Percentiles rank a stretch among this genome's conserved stretches.
These are phyloP conservation scores for Gonatopus flavifemur DNA, from an alignment of 1,140 invertebrate genomes.

Conservation along the genomic window DNA sequence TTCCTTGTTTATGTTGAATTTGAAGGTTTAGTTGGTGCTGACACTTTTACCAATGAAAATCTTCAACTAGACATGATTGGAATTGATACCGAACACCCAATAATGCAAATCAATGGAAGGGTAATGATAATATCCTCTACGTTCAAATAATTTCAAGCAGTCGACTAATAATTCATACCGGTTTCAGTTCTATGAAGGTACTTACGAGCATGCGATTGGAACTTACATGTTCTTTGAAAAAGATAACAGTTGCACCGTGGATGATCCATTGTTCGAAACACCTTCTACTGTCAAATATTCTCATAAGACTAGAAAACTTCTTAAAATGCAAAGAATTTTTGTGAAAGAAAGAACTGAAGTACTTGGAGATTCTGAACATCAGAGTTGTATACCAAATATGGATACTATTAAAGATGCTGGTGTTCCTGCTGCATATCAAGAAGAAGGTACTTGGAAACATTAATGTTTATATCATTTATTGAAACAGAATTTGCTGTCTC, in stretches of 20 bases:
- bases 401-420: conserved; percentile 39
- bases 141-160: not conserved
- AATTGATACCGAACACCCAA: conserved; percentile 58
- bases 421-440: conserved; percentile 41
- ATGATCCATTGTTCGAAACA: conserved; percentile 57
- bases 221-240: conserved; percentile 60
- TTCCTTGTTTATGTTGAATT: conserved; percentile 54
- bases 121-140: conserved; percentile 37
- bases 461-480: no score
- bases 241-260: conserved; percentile 40
- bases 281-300: conserved; percentile 51
- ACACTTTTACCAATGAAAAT: conserved; percentile 41
- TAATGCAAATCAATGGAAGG: conserved; percentile 60
- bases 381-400: conserved; percentile 36
- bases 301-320: conserved; percentile 56
- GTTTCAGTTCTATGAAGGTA: conserved; percentile 54
- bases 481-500: no score
- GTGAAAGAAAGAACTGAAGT: conserved; percentile 44
- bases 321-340: conserved; percentile 60
- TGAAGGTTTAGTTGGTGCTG: conserved; percentile 40
- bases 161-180: conserved; percentile 1
- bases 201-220: conserved; percentile 58
- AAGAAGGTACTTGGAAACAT: conserved; percentile 34
- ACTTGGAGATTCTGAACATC: conserved; percentile 38
- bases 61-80: conserved; percentile 57